phyloP scores from a whole-genome alignment of 1,140 invertebrate genomes.

The Ostrea denselamellosa region DNA sequence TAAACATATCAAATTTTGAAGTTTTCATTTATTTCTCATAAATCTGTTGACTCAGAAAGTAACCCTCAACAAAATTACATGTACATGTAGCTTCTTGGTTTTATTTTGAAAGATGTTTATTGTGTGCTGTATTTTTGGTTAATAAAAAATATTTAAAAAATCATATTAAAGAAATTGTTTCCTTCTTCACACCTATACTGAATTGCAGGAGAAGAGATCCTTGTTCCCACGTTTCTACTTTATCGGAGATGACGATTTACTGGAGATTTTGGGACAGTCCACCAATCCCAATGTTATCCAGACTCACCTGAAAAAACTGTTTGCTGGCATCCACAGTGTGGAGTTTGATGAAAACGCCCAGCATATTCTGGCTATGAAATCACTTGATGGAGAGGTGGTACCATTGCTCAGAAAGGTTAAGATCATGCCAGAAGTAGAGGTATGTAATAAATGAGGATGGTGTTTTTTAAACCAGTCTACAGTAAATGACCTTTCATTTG shows the following conservation, averaged over 20 bases:
- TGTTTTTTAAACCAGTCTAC: no score
- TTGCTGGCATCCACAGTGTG: constrained; percentile 91
- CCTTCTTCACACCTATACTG: not conserved
- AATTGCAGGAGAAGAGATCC: constrained; percentile 90
- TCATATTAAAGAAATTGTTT: no score
- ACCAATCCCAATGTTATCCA: constrained; percentile 93
- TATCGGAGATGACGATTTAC: constrained; percentile 96
- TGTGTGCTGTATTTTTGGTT: no score
- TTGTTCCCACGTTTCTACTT: constrained; percentile 97
- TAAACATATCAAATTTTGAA: no score
- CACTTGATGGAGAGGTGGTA: constrained; percentile 92
- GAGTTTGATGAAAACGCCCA: constrained; percentile 83
- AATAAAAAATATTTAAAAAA: no score
- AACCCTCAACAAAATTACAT: no score
- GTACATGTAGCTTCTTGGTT: no score
- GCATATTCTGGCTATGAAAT: constrained; percentile 87
- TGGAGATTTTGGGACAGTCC: constrained; percentile 93
- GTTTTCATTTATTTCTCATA: no score
- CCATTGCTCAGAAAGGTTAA: constrained; percentile 86
- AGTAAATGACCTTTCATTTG: no score
- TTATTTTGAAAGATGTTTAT: no score
- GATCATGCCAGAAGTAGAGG: constrained; percentile 90
- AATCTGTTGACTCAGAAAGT: no score
- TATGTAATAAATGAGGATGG: constrained; percentile 70
- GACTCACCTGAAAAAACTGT: constrained; percentile 95